Base-by-base conservation (phyloP, 2,888 invertebrate genomes). In the Ferdinandea cuprea region DNA sequence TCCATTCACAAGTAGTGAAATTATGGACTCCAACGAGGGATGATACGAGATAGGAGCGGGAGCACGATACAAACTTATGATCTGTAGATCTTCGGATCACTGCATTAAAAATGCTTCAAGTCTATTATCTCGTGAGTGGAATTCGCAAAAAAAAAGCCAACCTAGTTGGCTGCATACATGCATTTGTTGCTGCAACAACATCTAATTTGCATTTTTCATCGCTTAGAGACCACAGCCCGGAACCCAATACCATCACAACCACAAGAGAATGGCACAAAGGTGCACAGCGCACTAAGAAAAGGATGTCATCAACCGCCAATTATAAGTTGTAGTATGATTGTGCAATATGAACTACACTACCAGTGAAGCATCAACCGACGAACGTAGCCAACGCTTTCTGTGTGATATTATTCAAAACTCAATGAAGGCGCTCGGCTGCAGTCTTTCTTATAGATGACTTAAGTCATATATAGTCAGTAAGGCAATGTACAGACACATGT, bases 221-320 rank as follows among this genome's bases (percentile, higher is more conserved):
- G 35, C 9, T 59, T 40, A 44, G 28, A 35, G 19, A 73, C 56
- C 50, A 35, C 50, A 35, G 72, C 44, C 35, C n/a, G 44, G 44
- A 54, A 52, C 15, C 52, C 11, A n/a, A n/a, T n/a, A 32, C 19
- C 42, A 44, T 15, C 19, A 50, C 21, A 32, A 17, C 2, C 35
- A 46, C 8, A 59, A 30, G 21, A 61, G 52, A 32, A 63, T 65
- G 52, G 44, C 56, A 44, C 44, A 73, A 65, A 78, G 78, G 72
- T 58, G 30, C 40, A 32, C 58, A 76, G 76, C 11, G 13, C 52
- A 37, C 40, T 44, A 71, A 61, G 52, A 76, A 78, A 72, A 66
- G 80, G 85, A 85, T 85, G 81, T 81, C 85, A 85, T 85, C 85
- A 81, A 85, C 72, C 76, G 63, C 85, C 85, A 81, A 85, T 85